These are phyloP conservation scores for Napeogenes inachia DNA, from an alignment of 2,888 invertebrate species.

Conservation along the genomic window DNA sequence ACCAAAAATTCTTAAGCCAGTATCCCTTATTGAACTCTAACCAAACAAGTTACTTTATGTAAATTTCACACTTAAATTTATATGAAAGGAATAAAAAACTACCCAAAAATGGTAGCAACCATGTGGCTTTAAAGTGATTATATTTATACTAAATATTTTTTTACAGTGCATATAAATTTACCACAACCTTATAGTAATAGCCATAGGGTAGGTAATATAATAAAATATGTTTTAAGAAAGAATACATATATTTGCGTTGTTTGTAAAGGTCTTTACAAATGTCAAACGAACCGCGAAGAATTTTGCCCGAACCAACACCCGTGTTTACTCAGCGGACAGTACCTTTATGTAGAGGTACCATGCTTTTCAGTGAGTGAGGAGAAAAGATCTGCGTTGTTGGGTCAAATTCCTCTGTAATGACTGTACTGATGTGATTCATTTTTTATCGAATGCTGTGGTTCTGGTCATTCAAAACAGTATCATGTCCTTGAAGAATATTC, in stretches of 20 bases:
- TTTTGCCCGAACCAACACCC: conserved; percentile 53
- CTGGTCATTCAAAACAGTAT: too few species aligned
- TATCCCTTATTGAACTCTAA: neutral
- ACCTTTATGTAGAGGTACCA: conserved; percentile 35
- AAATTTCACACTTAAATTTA: conserved; percentile 28
- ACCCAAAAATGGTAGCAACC: conserved; percentile 64
- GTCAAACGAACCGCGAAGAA: conserved; percentile 68
- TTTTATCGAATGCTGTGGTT: too few species aligned
- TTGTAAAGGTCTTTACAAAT: conserved; percentile 57
- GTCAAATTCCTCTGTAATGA: too few species aligned
- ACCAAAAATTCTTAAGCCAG: neutral
- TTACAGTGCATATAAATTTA: neutral
- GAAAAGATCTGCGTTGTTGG: too few species aligned
- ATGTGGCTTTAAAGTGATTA: conserved; percentile 64
- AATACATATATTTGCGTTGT: conserved; percentile 34
- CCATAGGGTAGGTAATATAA: conserved; percentile 35
- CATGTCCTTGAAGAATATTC: too few species aligned
- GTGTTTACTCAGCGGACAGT: conserved; percentile 70
- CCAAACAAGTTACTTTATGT: conserved; percentile 11
- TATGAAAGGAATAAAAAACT: conserved; percentile 45
- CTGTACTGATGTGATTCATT: too few species aligned
- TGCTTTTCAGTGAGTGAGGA: neutral
- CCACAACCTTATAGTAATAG: conserved; percentile 19
- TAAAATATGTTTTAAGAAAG: conserved; percentile 8
- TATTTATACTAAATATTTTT: conserved; percentile 39